Evolutionary conservation across 2,113 vertebrate species (phyloP), one percentile per base, ranked within the genome.

Genomic region (Rhadina sibilatrix): DNA sequence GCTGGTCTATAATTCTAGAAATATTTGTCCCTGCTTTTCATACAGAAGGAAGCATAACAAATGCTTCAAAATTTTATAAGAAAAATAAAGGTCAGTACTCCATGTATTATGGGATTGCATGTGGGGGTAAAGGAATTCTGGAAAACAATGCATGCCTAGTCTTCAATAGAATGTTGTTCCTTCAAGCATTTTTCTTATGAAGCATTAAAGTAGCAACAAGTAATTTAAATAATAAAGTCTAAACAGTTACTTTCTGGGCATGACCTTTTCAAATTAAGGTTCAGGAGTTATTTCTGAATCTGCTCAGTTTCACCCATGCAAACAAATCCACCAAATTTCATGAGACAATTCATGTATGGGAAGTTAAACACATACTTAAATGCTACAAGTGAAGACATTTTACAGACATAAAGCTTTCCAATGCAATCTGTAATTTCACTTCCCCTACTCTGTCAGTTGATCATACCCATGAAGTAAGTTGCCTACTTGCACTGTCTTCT

Each of bases 71-170:
- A 81, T 46, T 59, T 91, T 76, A 83, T 35, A 90, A 87, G 83
- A 87, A 86, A 87, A 95, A 83, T 66, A 95, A 96, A 96, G 94
- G 90, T 94, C 96, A 96, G 54, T 85, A 96, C 89, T 90, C 79
- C 66, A 52, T 87, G 92, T 95, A 95, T 94, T 96, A 94, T 96
- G 95, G 86, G 84, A 96, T 13, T 11, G 52, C 64, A 96, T 9
- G 97, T 96, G 92, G 96, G 96, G 97, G 96, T 94, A 92, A 96
- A 92, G 96, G 97, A 97, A 97, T 97, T 30, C 24, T 88, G 30
- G 63, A 95, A 93, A 90, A 97, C 96, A 97, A 95, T 94, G 90
- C 72, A 79, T 65, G 94, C 90, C 83, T 96, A 95, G 95, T 97
- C 89, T 95, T 90, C 92, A 81, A 88, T 5, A 91, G 83, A 97